A percentile compares a stretch with the other conserved stretches of the same genome.
These are phyloP conservation scores for Luffia ferchaultella DNA, from an alignment of 2,888 invertebrate species.

Conservation along the genomic window DNA sequence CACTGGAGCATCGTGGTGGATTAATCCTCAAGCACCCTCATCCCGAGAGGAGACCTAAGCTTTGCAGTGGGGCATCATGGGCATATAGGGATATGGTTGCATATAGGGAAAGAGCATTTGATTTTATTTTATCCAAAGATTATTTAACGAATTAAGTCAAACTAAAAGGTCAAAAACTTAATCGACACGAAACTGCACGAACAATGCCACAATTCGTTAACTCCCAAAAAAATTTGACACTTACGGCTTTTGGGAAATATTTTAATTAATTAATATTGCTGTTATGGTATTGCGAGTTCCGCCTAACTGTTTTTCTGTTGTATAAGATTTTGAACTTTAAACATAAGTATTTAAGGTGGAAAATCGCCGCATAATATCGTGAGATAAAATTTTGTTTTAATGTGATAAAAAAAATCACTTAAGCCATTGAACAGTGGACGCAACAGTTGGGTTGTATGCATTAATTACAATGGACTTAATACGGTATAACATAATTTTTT, in stretches of 20 bases:
- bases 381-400: neutral
- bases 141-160: too few relatives aligned
- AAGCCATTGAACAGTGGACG: neutral
- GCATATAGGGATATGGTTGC: too few relatives aligned
- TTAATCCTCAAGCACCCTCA: too few relatives aligned
- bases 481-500: too few relatives aligned
- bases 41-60: too few relatives aligned
- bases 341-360: neutral
- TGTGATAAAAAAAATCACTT: neutral
- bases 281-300: conserved; percentile 21
- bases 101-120: too few relatives aligned
- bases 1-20: too few relatives aligned
- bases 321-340: neutral
- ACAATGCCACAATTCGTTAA: conserved; percentile 43
- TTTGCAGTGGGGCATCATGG: too few relatives aligned
- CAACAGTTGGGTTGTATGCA: neutral
- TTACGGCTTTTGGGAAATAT: conserved; percentile 37
- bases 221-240: conserved; percentile 50
- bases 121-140: too few relatives aligned
- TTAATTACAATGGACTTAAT: neutral
- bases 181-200: neutral
- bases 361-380: neutral
- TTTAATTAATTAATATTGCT: conserved; percentile 57
- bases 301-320: neutral
- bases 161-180: too few relatives aligned